Percentiles rank a stretch among this genome's conserved stretches.
These are phyloP conservation scores for Polia nebulosa DNA, from an alignment of 2,888 invertebrate genomes.

Conservation along the genomic window DNA sequence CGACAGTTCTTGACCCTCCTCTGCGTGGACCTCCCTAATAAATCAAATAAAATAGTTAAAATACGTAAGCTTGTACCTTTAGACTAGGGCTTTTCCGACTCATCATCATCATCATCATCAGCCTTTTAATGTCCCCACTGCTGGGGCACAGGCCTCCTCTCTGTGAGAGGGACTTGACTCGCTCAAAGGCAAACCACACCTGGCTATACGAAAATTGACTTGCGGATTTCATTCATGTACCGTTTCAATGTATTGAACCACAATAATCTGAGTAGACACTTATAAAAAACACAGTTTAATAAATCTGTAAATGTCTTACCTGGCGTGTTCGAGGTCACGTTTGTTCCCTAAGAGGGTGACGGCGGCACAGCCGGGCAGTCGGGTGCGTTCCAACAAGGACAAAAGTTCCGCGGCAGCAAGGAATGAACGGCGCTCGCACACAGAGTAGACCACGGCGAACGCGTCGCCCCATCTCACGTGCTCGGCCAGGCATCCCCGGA, in stretches of 20 bases:
- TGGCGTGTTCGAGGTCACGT: slow-evolving; percentile 95
- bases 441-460: slow-evolving; percentile 95
- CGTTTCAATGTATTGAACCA: neutral
- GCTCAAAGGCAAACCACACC: no score
- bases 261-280: neutral
- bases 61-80: neutral
- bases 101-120: no score
- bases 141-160: no score
- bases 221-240: neutral
- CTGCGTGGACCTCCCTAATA: slow-evolving; percentile 94
- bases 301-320: slow-evolving; percentile 81
- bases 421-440: slow-evolving; percentile 89
- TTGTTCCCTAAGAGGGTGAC: slow-evolving; percentile 95
- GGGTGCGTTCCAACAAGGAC: slow-evolving; percentile 93
- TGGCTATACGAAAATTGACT: neutral
- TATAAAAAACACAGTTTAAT: neutral
- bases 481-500: slow-evolving; percentile 94
- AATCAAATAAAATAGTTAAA: slow-evolving; percentile 6
- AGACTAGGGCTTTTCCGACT: neutral
- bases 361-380: slow-evolving; percentile 94
- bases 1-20: slow-evolving; percentile 95
- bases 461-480: slow-evolving; percentile 96
- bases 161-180: no score
- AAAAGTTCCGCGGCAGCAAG: slow-evolving; percentile 94
- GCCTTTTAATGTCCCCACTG: no score